Conservation (phyloP, 1,140 invertebrate genomes). For the Ylistrum balloti region DNA sequence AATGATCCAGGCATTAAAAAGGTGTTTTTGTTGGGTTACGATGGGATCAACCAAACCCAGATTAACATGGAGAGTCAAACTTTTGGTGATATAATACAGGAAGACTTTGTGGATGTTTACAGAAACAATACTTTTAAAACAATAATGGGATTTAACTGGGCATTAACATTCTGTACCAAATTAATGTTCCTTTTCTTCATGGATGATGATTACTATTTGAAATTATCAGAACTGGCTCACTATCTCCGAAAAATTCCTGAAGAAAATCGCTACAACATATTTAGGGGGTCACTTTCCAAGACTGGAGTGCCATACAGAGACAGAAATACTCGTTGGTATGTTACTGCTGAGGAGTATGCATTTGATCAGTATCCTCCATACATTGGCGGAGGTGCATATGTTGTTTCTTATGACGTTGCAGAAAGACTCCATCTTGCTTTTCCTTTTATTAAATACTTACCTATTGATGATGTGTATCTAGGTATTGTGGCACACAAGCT, state of each 20-base stretch:
- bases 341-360: conserved; percentile 44
- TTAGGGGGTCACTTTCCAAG: not conserved
- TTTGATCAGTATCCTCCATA: conserved; percentile 49
- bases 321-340: conserved; percentile 52
- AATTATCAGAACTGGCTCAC: not conserved
- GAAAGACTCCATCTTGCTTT: conserved; percentile 42
- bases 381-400: conserved; percentile 43
- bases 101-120: conserved; percentile 52
- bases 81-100: conserved; percentile 51
- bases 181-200: conserved; percentile 46
- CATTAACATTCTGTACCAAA: not conserved
- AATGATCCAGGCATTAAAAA: not conserved
- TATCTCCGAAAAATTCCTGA: not conserved
- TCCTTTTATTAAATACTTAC: conserved; percentile 44
- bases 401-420: conserved; percentile 25
- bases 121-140: conserved; percentile 57
- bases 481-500: conserved; percentile 50
- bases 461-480: conserved; percentile 53
- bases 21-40: conserved; percentile 42
- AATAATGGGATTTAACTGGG: conserved; percentile 57
- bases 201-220: conserved; percentile 52
- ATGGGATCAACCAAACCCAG: not conserved
- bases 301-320: conserved; percentile 32
- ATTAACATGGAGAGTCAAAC: not conserved
- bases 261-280: not conserved